These are phyloP conservation scores for Silurus lanzhouensis DNA, from an alignment of 2,797 vertebrate genomes.

Conservation along the genomic window DNA sequence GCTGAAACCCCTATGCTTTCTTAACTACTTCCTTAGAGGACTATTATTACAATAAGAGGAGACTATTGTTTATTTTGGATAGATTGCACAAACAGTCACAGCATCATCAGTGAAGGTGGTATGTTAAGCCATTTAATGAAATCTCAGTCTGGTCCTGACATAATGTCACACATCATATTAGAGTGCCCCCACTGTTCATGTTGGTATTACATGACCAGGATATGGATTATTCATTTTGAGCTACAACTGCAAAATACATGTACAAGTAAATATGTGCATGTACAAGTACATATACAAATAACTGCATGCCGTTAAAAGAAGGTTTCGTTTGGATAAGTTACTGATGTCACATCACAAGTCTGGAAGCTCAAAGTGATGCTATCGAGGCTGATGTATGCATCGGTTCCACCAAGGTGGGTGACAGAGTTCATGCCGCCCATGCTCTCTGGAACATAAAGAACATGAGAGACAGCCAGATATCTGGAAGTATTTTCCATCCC, in stretches of 20 bases:
- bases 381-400: not conserved
- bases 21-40: not conserved
- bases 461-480: not conserved
- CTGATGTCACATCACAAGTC: not conserved
- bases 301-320: not conserved
- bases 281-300: too few species aligned
- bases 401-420: not conserved
- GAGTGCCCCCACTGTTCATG: not conserved
- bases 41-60: not conserved
- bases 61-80: not conserved
- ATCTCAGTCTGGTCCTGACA: not conserved
- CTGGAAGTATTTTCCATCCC: not conserved
- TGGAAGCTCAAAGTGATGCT: not conserved
- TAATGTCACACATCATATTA: not conserved
- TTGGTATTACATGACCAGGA: not conserved
- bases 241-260: not conserved
- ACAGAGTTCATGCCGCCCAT: not conserved
- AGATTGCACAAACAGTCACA: not conserved
- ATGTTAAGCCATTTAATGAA: not conserved
- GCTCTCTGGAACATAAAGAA: not conserved
- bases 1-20: not conserved
- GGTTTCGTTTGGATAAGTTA: not conserved
- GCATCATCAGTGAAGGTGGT: not conserved
- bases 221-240: not conserved
- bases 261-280: not conserved